A percentile compares a stretch with the other conserved stretches of the same genome.
Evolutionary conservation across 2,797 vertebrate species (phyloP).

Genomic region (Balearica regulorum): DNA sequence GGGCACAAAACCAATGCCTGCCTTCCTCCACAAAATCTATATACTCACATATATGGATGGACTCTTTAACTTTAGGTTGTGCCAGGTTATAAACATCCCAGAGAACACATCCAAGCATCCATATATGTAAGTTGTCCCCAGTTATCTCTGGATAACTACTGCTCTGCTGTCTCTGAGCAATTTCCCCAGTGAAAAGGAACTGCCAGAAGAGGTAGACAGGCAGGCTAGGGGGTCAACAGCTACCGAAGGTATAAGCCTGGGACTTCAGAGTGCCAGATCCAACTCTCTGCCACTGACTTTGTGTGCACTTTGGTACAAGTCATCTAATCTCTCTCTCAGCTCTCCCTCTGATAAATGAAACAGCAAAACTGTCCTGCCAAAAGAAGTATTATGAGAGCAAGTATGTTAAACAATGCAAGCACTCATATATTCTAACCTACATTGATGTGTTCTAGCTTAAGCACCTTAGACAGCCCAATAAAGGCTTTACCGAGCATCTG

Average conservation of each 20-base stretch:
- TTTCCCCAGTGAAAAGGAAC: not conserved
- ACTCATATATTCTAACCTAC: not conserved
- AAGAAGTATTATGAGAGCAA: not conserved
- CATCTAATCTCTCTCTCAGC: not conserved
- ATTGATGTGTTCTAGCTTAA: not conserved
- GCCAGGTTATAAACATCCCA: not conserved
- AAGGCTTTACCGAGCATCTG: not conserved
- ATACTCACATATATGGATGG: not conserved
- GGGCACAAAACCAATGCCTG: not conserved
- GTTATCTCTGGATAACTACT: not conserved
- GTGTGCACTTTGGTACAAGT: not conserved
- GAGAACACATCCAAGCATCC: not conserved
- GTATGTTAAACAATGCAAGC: not conserved
- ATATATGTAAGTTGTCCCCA: not conserved
- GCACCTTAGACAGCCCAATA: not conserved
- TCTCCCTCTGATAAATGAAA: not conserved
- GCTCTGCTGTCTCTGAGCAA: not conserved
- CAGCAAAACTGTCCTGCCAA: not conserved
- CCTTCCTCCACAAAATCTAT: not conserved
- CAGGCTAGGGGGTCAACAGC: not conserved
- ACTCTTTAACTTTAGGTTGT: not conserved
- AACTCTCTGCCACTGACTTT: not conserved
- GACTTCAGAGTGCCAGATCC: not conserved
- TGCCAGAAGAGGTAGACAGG: not conserved
- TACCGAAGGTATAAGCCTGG: not conserved